Conservation (phyloP, 2,888 invertebrate species). For the Anthrax anthrax region DNA sequence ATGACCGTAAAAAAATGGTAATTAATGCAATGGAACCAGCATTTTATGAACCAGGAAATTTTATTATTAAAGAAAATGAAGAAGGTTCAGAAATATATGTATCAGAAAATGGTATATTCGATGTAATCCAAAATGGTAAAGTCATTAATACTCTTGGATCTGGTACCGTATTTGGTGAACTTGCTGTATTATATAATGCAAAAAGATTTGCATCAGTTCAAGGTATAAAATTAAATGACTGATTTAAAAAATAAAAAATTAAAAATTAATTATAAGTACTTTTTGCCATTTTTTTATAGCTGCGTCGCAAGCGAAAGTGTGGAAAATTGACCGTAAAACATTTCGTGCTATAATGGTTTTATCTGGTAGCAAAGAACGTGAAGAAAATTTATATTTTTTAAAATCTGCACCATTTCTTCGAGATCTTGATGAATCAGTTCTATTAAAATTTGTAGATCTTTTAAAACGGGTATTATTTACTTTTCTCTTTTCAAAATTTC, state of each 20-base stretch:
- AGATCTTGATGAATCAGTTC: constrained; percentile 51
- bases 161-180: constrained; percentile 77
- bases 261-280: background rate
- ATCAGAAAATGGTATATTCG: constrained; percentile 71
- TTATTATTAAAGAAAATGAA: constrained; percentile 67
- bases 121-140: constrained; percentile 67
- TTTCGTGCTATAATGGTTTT: constrained; percentile 84
- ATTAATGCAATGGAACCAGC: constrained; percentile 70
- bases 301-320: constrained; percentile 63
- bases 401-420: constrained; percentile 65
- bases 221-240: constrained; percentile 35
- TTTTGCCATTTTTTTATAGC: constrained; percentile 34
- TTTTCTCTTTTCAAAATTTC: background rate
- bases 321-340: constrained; percentile 74
- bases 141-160: constrained; percentile 66
- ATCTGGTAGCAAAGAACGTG: constrained; percentile 66
- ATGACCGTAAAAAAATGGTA: constrained; percentile 58
- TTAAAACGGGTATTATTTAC: constrained; percentile 56
- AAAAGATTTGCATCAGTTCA: constrained; percentile 76
- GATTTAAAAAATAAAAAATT: background rate
- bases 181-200: constrained; percentile 88
- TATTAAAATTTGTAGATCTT: constrained; percentile 72
- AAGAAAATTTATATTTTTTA: constrained; percentile 74
- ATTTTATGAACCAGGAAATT: constrained; percentile 48
- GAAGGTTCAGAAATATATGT: constrained; percentile 77